Base-by-base conservation (phyloP, 2,888 invertebrate genomes). In the Acronicta alni region DNA sequence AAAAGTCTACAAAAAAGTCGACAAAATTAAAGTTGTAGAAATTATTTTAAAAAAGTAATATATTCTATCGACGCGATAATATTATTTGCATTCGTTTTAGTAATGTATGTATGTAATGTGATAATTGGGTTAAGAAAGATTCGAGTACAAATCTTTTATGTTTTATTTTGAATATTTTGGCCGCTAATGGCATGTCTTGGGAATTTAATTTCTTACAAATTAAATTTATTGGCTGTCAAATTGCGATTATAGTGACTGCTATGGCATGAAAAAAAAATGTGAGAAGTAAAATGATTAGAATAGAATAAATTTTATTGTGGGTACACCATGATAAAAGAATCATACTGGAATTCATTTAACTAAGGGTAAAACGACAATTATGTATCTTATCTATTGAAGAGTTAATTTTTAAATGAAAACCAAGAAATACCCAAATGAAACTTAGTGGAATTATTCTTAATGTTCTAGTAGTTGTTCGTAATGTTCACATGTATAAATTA, bases 51-150 rank as follows among this genome's bases (percentile, higher is more conserved):
- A 49, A 51, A 61, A 52, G 12, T 54, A 45, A 66, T 45, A 10
- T 30, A 56, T 64, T 69, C 64, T 69, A 72, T 66, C 61, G 57
- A 61, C 35, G 65, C 37, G 45, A 56, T 60, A 70, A 57, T 63
- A 65, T n/a, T n/a, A n/a, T 74, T 72, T 72, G 39, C 62, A 72
- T 77, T 72, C 7, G 32, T 32, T 37, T 38, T 20, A 38, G 4
- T 57, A 57, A 72, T 67, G 6, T 68, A 67, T 65, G 62, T 55
- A 60, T 58, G 67, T 72, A 43, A 67, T 64, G 64, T 73, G 78
- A 72, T 77, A 77, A 77, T 72, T 75, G 66, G 71, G 55, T 60
- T 53, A 49, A 54, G 30, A 43, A 20, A 55, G 43, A 64, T 64
- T 51, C 37, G 15, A 75, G 20, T 39, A 73, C 56, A 64, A 73